These are phyloP conservation scores for Auanema sp. DNA, from an alignment of 2,888 invertebrate genomes.

Conservation along the genomic window DNA sequence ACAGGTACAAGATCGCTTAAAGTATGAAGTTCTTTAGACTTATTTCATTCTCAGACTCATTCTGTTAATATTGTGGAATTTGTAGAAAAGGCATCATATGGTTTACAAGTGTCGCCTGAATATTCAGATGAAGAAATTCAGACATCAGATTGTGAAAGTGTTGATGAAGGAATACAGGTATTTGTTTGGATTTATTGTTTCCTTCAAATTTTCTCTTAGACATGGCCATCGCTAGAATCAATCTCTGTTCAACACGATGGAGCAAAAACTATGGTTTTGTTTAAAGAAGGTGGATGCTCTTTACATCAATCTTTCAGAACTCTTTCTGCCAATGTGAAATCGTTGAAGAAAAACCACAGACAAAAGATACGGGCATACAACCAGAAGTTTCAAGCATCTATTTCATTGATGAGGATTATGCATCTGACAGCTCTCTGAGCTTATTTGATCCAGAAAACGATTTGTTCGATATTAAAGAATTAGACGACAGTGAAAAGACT, in stretches of 20 bases:
- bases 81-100: not conserved
- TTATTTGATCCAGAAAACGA: constrained; percentile 21
- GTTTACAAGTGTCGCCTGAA: constrained; percentile 3
- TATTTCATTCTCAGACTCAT: not conserved
- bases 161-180: constrained; percentile 37
- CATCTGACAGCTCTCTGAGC: not conserved
- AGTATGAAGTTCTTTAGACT: not conserved
- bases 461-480: constrained; percentile 17
- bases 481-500: constrained; percentile 1
- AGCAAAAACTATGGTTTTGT: constrained; percentile 1
- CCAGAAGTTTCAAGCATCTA: constrained; percentile 55
- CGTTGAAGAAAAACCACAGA: not conserved
- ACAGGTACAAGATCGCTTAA: not conserved
- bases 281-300: not conserved
- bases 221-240: constrained; percentile 19
- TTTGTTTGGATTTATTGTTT: too few species aligned
- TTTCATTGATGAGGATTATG: constrained; percentile 13
- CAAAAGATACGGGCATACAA: constrained; percentile 42
- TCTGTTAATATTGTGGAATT: not conserved
- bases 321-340: not conserved
- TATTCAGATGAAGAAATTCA: constrained; percentile 12
- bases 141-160: constrained; percentile 22
- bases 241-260: constrained; percentile 15
- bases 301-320: not conserved
- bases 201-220: constrained; percentile 7